A percentile compares a stretch with the other conserved stretches of the same genome.
Conservation (phyloP, 2,888 invertebrate species). For the Ennomos quercinarius region DNA sequence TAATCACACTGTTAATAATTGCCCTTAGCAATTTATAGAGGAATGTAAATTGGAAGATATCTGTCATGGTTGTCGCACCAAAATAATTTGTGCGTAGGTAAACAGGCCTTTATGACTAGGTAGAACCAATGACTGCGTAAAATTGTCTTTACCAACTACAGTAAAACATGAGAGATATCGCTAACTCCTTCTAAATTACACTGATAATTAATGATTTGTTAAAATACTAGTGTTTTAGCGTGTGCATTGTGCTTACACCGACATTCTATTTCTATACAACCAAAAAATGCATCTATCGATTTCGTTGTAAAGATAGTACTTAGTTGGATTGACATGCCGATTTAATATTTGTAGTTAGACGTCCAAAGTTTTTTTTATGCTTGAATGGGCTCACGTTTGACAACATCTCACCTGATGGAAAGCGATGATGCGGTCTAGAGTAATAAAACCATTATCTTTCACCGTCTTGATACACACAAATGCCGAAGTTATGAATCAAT, state of each 20-base stretch:
- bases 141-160: conserved; percentile 37
- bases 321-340: too few relatives aligned
- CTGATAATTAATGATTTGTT: neutral
- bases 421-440: too few relatives aligned
- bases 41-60: conserved; percentile 80
- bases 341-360: too few relatives aligned
- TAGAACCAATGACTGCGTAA: conserved; percentile 58
- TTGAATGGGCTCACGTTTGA: too few relatives aligned
- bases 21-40: conserved; percentile 54
- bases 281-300: too few relatives aligned
- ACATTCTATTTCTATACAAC: too few relatives aligned
- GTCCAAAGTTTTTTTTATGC: neutral
- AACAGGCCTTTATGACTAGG: conserved; percentile 83
- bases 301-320: too few relatives aligned
- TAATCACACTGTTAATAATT: conserved; percentile 56
- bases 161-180: conserved; percentile 11
- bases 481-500: conserved; percentile 10
- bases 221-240: too few relatives aligned
- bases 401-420: too few relatives aligned
- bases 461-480: conserved; percentile 25
- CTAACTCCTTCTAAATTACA: conserved; percentile 1
- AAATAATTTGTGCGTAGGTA: conserved; percentile 72
- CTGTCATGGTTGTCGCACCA: conserved; percentile 51
- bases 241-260: too few relatives aligned
- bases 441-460: conserved; percentile 4